These are phyloP conservation scores for Maccullochella peelii DNA, from an alignment of 2,113 vertebrate species.

Conservation along the genomic window DNA sequence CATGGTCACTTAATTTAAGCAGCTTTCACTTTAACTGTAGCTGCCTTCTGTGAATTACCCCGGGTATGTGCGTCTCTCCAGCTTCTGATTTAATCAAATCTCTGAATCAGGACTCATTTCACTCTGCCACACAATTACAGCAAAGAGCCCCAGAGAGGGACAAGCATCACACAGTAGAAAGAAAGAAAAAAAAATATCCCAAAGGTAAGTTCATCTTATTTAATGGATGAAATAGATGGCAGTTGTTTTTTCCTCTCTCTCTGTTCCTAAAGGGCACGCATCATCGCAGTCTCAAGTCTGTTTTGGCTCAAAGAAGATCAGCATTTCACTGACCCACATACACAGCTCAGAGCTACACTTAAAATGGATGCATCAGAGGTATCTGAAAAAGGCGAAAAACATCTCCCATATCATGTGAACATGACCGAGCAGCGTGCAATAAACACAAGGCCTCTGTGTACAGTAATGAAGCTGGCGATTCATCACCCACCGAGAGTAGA, in stretches of 20 bases:
- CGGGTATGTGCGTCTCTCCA: slow-evolving; percentile 50
- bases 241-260: slow-evolving; percentile 15
- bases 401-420: slow-evolving; percentile 16
- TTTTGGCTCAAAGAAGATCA: slow-evolving; percentile 66
- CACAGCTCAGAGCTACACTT: slow-evolving; percentile 65
- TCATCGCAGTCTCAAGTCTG: slow-evolving; percentile 57
- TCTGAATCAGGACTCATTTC: slow-evolving; percentile 74
- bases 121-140: slow-evolving; percentile 79
- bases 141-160: slow-evolving; percentile 67
- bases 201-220: slow-evolving; percentile 51
- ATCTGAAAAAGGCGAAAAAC: slow-evolving; percentile 19
- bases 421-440: slow-evolving; percentile 27
- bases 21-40: slow-evolving; percentile 42
- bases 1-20: slow-evolving; percentile 39
- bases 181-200: slow-evolving; percentile 35
- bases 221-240: slow-evolving; percentile 47
- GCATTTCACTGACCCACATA: slow-evolving; percentile 73
- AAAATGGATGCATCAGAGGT: slow-evolving; percentile 59
- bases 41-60: slow-evolving; percentile 42
- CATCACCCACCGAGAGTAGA: not conserved
- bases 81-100: slow-evolving; percentile 78
- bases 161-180: slow-evolving; percentile 9
- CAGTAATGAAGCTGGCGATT: slow-evolving; percentile 25
- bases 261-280: slow-evolving; percentile 61
- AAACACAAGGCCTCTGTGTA: slow-evolving; percentile 34